Evolutionary conservation across 2,113 vertebrate species (phyloP), one percentile per base, ranked within the genome.

Genomic region (Lynx canadensis): DNA sequence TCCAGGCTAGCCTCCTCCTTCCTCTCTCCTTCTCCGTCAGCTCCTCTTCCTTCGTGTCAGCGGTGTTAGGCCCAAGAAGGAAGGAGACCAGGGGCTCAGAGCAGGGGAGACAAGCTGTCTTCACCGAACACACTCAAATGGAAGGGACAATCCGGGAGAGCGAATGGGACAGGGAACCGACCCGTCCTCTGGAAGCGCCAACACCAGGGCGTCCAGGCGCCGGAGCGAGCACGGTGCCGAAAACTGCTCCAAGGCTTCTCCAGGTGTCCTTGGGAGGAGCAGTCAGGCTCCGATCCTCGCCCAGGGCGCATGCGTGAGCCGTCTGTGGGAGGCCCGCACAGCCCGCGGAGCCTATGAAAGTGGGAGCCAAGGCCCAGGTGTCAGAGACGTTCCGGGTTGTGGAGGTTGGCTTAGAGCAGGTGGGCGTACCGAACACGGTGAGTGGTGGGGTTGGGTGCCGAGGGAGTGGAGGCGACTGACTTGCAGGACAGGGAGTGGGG

Each of bases 91-190:
- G 74, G 36, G 57, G 63, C 74, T 79, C 83, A 29, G 83, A 87
- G 48, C 27, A 16, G 63, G 9, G 0, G 29, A 23, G 21, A 38
- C 5, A 41, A 57, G 13, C 12, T 25, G 7, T n/a, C n/a, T 60
- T 66, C 27, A 16, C 38, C 45, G 48, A 79, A 86, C 60, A 87
- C 27, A 25, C 21, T 45, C 48, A 29, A 55, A 68, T 7, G 48
- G n/a, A 94, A 84, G 57, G 52, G 57, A 1, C 33, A 7, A 12
- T 52, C 13, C 5, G 0, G 25, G n/a, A 45, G 50, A 48, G 0
- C 1, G 0, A 21, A 16, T 4, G 10, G 27, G 9, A 31, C 57
- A 33, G 68, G n/a, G 68, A 45, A 80, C 3, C 1, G 21, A 16
- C 33, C 14, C 0, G 27, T 31, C 45, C 63, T 48, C 36, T 36